A percentile compares a stretch with the other conserved stretches of the same genome.
These are phyloP conservation scores for Diglossa brunneiventris DNA, from an alignment of 2,113 vertebrate genomes.

Conservation along the genomic window DNA sequence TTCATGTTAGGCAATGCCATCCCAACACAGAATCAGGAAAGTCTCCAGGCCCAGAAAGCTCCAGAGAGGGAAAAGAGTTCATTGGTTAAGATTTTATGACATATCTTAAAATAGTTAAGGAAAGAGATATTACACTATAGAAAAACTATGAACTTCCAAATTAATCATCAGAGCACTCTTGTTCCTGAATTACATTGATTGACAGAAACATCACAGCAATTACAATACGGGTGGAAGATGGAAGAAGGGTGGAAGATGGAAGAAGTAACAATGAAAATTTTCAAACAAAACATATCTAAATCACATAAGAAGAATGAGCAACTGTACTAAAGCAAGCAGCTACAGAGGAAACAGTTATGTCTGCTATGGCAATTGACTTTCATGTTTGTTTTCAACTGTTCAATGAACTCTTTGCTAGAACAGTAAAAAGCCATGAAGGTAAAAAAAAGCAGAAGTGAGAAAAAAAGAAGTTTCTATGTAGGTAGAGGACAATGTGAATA, in stretches of 20 bases:
- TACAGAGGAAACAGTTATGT: background rate
- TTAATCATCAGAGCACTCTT: background rate
- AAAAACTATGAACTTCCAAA: background rate
- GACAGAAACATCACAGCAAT: background rate
- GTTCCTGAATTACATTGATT: background rate
- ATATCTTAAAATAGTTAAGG: background rate
- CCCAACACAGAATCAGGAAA: background rate
- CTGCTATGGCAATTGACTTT: background rate
- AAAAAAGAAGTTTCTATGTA: rapidly evolving
- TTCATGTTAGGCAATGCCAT: background rate
- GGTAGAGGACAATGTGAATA: background rate
- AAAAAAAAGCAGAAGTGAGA: background rate
- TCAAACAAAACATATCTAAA: background rate
- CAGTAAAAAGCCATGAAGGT: background rate
- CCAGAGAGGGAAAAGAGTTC: background rate
- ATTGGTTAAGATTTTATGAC: background rate
- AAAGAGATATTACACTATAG: background rate
- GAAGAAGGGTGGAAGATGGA: background rate
- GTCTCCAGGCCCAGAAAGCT: background rate
- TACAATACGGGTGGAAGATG: background rate
- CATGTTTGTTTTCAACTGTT: background rate
- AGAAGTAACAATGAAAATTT: background rate
- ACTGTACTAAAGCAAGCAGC: background rate
- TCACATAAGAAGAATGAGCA: background rate
- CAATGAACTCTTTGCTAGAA: background rate